Evolutionary conservation across 2,888 invertebrate species (phyloP), one percentile per base, ranked within the genome.

Genomic region (Spialia ferax): DNA sequence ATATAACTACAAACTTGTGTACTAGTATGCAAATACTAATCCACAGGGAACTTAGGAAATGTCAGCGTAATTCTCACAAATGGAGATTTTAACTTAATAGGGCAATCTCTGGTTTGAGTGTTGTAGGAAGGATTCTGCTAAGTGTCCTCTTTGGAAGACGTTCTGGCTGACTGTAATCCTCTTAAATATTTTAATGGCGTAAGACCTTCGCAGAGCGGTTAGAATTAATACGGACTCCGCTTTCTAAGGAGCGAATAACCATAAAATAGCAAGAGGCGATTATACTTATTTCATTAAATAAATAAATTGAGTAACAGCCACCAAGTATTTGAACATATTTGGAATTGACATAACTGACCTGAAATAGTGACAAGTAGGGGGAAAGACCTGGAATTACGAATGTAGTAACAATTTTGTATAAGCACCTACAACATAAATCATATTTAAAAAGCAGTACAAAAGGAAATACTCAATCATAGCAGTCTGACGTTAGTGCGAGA

Each of bases 181-280:
- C 64, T 64, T 64, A 57, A 64, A 64, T 64, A 35, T 18, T 57
- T 57, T 64, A 23, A 64, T 57, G 56, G 57, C 48, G 48, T 57
- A 35, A 35, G 64, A 35, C 35, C 18, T 60, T 29, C 22, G 18
- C 10, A 4, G 4, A 18, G 45, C 5, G 10, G 8, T 45, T 18
- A 45, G 45, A 45, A 45, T 18, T 45, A 20, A 45, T 8, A 18
- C 18, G 20, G 45, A 42, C 38, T n/a, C n/a, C 38, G n/a, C n/a
- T 38, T 38, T 38, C 38, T n/a, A n/a, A n/a, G n/a, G n/a, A n/a
- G n/a, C n/a, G n/a, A n/a, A n/a, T n/a, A n/a, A n/a, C n/a, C n/a
- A n/a, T n/a, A n/a, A n/a, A n/a, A n/a, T n/a, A n/a, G n/a, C n/a
- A n/a, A n/a, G n/a, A n/a, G n/a, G n/a, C n/a, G n/a, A n/a, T n/a